Evolutionary conservation across 1,140 invertebrate species (phyloP).

Genomic region (Trissolcus basalis): DNA sequence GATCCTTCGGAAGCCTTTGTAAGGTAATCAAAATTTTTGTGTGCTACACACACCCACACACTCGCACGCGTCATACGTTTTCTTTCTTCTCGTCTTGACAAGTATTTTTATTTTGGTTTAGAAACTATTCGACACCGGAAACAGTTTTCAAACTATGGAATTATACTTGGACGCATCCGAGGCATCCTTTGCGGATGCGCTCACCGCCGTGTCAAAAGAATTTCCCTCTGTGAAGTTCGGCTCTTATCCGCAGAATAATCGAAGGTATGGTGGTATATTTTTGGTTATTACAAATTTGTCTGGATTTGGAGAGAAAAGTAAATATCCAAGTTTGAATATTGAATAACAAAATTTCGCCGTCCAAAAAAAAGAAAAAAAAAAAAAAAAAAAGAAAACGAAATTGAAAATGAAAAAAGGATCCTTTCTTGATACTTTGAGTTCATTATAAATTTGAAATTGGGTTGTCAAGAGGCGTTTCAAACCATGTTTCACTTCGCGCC

Average conservation of each 20-base stretch:
- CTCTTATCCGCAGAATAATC: slow-evolving; percentile 75
- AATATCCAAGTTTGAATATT: not conserved
- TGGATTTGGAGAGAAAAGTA: too few species aligned
- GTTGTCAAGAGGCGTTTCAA: slow-evolving; percentile 15
- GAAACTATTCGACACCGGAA: slow-evolving; percentile 69
- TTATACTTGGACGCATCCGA: slow-evolving; percentile 75
- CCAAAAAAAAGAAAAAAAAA: too few species aligned
- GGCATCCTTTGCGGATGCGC: slow-evolving; percentile 70
- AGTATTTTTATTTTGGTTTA: too few species aligned
- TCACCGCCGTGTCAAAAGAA: slow-evolving; percentile 71
- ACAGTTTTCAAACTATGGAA: slow-evolving; percentile 69
- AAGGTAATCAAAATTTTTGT: slow-evolving; percentile 61
- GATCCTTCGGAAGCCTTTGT: slow-evolving; percentile 77
- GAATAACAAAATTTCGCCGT: not conserved
- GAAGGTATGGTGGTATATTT: slow-evolving; percentile 72
- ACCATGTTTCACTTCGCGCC: slow-evolving; percentile 12
- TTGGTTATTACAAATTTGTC: slow-evolving; percentile 6
- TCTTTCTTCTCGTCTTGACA: slow-evolving; percentile 4
- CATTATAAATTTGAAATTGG: slow-evolving; percentile 7
- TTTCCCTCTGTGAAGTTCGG: slow-evolving; percentile 76
- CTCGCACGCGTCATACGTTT: too few species aligned
- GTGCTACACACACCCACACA: too few species aligned
- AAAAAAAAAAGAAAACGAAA: not conserved
- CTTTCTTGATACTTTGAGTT: not conserved
- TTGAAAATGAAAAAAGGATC: not conserved